A percentile compares a stretch with the other conserved stretches of the same genome.
Evolutionary conservation across 2,797 vertebrate species (phyloP).

Genomic region (Mormyrops attenuatus): DNA sequence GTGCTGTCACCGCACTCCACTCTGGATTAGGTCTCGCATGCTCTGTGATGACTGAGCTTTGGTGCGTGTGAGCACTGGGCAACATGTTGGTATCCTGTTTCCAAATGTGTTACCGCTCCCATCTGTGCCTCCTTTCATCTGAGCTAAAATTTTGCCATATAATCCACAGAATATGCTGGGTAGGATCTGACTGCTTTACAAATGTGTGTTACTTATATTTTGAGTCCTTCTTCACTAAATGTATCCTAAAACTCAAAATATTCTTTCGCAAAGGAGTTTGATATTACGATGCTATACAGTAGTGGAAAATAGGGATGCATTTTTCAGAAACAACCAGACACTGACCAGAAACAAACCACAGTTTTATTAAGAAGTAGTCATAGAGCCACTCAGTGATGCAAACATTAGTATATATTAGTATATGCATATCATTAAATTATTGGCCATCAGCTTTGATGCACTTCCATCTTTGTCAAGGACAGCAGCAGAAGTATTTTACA

Average conservation of each 20-base stretch:
- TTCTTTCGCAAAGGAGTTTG: not conserved
- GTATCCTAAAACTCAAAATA: not conserved
- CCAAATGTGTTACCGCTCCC: constrained; percentile 1
- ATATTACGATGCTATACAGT: not conserved
- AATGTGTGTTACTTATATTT: not conserved
- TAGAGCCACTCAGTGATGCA: not conserved
- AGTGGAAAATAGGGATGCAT: not conserved
- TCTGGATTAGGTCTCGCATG: not conserved
- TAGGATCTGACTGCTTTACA: not conserved
- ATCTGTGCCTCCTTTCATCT: not conserved
- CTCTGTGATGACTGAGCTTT: not conserved
- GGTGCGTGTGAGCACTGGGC: not conserved
- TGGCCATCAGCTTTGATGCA: not conserved
- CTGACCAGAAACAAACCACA: not conserved
- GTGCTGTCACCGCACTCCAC: not conserved
- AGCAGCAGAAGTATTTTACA: not conserved
- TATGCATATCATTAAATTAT: not conserved
- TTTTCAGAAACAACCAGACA: not conserved
- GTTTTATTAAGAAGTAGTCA: not conserved
- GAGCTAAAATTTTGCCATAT: not conserved
- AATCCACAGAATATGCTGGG: not conserved
- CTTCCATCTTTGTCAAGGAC: not conserved
- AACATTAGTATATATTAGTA: not conserved
- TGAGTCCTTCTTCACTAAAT: not conserved
- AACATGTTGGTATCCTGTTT: not conserved